Conservation (phyloP, 1,140 invertebrate genomes). For the Carcinoscorpius rotundicauda region DNA sequence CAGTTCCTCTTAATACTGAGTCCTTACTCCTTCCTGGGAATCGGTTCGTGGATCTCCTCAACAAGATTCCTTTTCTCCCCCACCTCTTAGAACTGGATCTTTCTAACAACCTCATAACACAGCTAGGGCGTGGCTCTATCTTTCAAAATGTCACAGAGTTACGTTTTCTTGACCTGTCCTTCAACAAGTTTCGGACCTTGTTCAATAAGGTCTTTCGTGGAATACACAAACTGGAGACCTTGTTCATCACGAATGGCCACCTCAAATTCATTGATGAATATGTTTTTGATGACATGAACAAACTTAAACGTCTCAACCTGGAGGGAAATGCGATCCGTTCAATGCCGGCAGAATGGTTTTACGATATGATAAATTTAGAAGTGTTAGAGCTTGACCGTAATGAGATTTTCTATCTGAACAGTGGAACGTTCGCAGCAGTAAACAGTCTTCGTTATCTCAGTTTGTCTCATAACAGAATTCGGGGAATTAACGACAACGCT, state of each 20-base stretch:
- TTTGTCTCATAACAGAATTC: constrained; percentile 68
- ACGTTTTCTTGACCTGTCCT: constrained; percentile 57
- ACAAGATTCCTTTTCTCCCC: constrained; percentile 8
- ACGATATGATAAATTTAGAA: constrained; percentile 23
- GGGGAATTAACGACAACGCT: constrained; percentile 73
- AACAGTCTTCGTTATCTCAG: constrained; percentile 63
- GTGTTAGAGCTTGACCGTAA: constrained; percentile 61
- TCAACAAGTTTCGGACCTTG: constrained; percentile 59
- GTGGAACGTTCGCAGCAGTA: constrained; percentile 68
- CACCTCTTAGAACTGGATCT: constrained; percentile 24
- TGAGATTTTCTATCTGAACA: constrained; percentile 70
- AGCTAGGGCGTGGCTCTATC: constrained; percentile 34
- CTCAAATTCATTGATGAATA: constrained; percentile 46
- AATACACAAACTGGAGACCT: constrained; percentile 56
- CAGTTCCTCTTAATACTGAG: constrained; percentile 4
- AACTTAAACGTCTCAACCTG: constrained; percentile 61
- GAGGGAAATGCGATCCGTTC: constrained; percentile 45
- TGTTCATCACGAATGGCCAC: constrained; percentile 31
- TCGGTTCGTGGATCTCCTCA: constrained; percentile 11
- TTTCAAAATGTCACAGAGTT: constrained; percentile 61
- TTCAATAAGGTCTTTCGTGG: constrained; percentile 63
- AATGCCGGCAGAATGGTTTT: constrained; percentile 29
- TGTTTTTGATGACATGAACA: constrained; percentile 48
- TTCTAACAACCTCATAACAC: constrained; percentile 26
- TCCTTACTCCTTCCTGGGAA: constrained; percentile 8